Evolutionary conservation across 1,140 invertebrate genomes (phyloP).

Genomic region (Heliconius eleuchia): DNA sequence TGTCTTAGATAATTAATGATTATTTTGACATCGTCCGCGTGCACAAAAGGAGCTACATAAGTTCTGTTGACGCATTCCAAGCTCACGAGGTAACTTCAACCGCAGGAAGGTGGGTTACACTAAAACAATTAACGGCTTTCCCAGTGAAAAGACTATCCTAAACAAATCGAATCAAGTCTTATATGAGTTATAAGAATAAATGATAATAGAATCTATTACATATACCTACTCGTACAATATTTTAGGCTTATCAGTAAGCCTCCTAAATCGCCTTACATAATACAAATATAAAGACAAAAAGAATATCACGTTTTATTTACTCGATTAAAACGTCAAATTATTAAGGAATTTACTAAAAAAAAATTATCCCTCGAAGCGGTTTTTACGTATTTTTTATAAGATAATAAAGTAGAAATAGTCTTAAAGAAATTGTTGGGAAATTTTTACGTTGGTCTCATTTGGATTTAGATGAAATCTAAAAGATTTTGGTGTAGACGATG

Average conservation of each 20-base stretch:
- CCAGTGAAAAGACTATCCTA: too few relatives aligned
- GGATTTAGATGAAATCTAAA: background rate
- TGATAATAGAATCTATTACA: too few relatives aligned
- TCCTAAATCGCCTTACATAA: background rate
- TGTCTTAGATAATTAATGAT: too few relatives aligned
- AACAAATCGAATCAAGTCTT: too few relatives aligned
- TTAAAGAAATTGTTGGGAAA: background rate
- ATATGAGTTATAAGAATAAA: too few relatives aligned
- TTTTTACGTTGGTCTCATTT: background rate
- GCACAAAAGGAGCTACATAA: too few relatives aligned
- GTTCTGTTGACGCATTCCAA: too few relatives aligned
- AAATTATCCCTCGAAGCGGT: background rate
- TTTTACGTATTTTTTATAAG: slow-evolving; percentile 14
- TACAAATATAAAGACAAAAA: background rate
- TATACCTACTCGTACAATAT: too few relatives aligned
- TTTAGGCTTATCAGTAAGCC: background rate
- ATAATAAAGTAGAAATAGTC: slow-evolving; percentile 6
- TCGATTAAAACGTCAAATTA: slow-evolving; percentile 6
- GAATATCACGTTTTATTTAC: background rate
- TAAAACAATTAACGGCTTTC: too few relatives aligned
- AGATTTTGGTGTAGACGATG: background rate
- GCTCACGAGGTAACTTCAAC: too few relatives aligned
- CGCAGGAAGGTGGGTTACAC: too few relatives aligned
- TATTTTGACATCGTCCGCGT: too few relatives aligned
- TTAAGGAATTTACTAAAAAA: background rate